These are phyloP conservation scores for Torymus tubicola DNA, from an alignment of 2,888 invertebrate species.

Conservation along the genomic window DNA sequence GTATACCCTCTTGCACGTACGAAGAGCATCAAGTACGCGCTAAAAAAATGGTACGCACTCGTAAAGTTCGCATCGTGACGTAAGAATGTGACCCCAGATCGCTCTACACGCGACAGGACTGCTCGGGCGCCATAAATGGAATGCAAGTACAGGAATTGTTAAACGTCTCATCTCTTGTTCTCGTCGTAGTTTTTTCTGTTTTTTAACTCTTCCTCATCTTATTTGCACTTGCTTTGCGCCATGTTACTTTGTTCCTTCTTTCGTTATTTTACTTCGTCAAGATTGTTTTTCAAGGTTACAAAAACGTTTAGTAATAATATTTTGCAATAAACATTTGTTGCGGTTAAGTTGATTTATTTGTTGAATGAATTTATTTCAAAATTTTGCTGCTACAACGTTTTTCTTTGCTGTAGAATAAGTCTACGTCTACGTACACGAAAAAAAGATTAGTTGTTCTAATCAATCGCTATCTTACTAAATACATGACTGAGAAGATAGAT, in stretches of 20 bases:
- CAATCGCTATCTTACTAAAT: no score
- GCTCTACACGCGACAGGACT: conserved; percentile 21
- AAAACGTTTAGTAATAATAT: no score
- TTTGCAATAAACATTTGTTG: no score
- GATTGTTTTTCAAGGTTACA: no score
- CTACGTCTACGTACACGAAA: no score
- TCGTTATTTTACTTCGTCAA: not conserved
- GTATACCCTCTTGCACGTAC: not conserved
- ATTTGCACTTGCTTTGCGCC: not conserved
- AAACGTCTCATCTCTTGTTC: conserved; percentile 16
- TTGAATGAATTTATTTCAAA: no score
- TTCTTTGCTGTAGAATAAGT: no score
- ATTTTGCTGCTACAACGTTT: no score
- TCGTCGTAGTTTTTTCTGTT: not conserved
- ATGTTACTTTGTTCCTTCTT: not conserved
- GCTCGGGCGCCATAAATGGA: conserved; percentile 44
- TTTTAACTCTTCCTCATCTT: not conserved
- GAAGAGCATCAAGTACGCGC: not conserved
- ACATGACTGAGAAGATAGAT: no score
- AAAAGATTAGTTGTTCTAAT: no score
- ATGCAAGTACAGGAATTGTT: conserved; percentile 15
- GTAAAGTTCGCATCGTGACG: conserved; percentile 36
- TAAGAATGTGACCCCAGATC: conserved; percentile 39
- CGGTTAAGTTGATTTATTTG: no score
- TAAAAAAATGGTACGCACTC: not conserved